Conservation (phyloP, 2,113 vertebrate species). For the Ariopsis seemanni region DNA sequence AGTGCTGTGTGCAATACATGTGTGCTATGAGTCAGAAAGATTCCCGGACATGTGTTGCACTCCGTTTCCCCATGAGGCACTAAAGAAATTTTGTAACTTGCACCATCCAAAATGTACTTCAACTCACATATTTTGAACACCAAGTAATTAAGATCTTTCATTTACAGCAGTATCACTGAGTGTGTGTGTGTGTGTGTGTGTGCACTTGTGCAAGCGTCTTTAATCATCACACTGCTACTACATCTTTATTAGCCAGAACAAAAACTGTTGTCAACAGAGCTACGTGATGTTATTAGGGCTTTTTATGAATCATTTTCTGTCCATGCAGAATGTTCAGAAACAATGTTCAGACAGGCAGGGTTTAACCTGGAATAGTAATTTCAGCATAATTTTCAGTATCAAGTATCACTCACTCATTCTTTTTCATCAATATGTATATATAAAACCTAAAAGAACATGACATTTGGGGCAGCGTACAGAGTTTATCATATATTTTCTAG, state of each 20-base stretch:
- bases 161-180: not conserved
- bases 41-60: constrained; percentile 24
- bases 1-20: not conserved
- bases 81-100: constrained; percentile 34
- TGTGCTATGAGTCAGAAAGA: constrained; percentile 26
- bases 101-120: not conserved
- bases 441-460: not conserved
- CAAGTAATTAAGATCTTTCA: constrained; percentile 5
- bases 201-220: not conserved
- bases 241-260: not conserved
- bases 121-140: not conserved
- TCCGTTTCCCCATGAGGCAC: constrained; percentile 24
- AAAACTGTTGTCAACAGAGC: not conserved
- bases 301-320: not conserved
- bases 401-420: not conserved
- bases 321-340: not conserved
- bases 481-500: not conserved
- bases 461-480: not conserved
- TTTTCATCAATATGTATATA: not conserved
- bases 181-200: no score
- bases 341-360: not conserved
- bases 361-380: not conserved
- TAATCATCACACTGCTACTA: not conserved
- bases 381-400: not conserved
- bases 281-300: not conserved